Evolutionary conservation across 2,797 vertebrate species (phyloP).

Genomic region (Rhodeus uyekii): DNA sequence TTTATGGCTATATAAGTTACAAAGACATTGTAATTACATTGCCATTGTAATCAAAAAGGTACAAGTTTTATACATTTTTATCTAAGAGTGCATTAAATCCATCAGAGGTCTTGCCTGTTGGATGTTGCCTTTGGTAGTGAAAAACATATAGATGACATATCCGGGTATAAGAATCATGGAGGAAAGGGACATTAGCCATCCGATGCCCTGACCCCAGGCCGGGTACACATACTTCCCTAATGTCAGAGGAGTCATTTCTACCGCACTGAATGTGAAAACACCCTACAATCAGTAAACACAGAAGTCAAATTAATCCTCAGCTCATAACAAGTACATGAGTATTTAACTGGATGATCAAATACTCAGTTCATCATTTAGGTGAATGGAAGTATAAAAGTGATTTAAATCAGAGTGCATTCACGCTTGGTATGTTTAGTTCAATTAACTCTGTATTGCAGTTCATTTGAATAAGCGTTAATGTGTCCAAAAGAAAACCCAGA

Average conservation of each 20-base stretch:
- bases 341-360: background rate
- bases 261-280: conserved; percentile 88
- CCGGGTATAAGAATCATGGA: conserved; percentile 89
- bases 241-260: conserved; percentile 89
- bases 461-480: background rate
- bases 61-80: background rate
- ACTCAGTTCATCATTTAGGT: background rate
- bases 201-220: conserved; percentile 85
- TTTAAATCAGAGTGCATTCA: background rate
- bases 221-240: conserved; percentile 88
- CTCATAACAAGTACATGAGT: background rate
- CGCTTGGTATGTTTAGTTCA: background rate
- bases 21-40: too few relatives aligned
- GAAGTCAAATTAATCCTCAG: background rate
- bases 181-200: conserved; percentile 89
- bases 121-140: conserved; percentile 78
- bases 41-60: too few relatives aligned
- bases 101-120: conserved; percentile 70
- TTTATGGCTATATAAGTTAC: background rate
- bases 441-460: background rate
- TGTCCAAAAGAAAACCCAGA: too few relatives aligned
- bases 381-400: background rate
- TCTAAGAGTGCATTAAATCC: background rate
- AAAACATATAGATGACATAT: conserved; percentile 83
- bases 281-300: conserved; percentile 71